Base-by-base conservation (phyloP, 1,140 invertebrate species). In the Ooceraea biroi region DNA sequence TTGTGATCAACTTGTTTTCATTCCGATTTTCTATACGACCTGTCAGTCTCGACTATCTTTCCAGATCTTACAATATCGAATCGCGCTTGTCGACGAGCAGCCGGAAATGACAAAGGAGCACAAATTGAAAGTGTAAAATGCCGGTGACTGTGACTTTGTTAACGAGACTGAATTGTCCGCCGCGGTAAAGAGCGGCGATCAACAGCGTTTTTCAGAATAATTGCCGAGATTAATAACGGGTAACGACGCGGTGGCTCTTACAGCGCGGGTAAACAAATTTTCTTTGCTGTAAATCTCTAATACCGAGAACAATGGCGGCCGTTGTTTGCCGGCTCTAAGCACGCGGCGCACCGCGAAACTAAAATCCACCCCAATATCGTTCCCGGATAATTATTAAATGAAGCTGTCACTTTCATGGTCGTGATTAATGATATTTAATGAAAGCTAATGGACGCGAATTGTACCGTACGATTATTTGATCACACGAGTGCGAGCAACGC, bases 391-490 rank as follows among this genome's bases (percentile, higher is more conserved):
- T 86, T 71, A 77, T 55, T 61, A 66, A 77, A 84, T 77, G 46
- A 84, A 65, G 60, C 46, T 78, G 66, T 85, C 76, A 82, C 57
- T 78, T 68, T 65, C 74, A 65, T 86, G 58, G 50, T 48, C 68
- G 50, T 80, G 74, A 86, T 86, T 61, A 74, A 72, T 77, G 73
- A 69, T 58, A 83, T 83, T 66, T 76, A 68, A 85, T 69, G 55
- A 52, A 68, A 83, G 61, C 61, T 68, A 83, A 83, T 83, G 80
- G 84, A 85, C 19, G 61, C 55, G 60, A 76, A 76, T 83, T 57
- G 44, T 83, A 78, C 48, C 50, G 55, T 66, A 50, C 36, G 25
- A 68, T 80, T 84, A 61, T 66, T 68, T 85, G 68, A 58, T 82
- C 68, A 80, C 82, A 83, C 52, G 30, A 63, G 52, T 82, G 22